Base-by-base conservation (phyloP, 2,797 vertebrate species). In the Borostomias antarcticus region DNA sequence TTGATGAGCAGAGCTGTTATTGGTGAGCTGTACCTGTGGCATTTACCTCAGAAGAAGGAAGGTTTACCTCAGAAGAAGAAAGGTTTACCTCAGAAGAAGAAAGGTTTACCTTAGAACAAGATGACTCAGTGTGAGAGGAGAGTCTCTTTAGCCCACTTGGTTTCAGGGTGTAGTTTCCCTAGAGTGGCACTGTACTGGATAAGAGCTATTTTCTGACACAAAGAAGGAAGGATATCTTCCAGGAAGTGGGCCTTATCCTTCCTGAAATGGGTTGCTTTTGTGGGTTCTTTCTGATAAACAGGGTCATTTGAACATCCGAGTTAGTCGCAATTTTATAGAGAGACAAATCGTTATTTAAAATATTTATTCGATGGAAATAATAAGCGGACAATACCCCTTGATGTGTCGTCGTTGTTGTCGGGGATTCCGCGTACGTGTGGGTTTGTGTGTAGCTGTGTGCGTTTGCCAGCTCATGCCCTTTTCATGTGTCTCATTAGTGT, bases 401-500 rank as follows among this genome's bases (percentile, higher is more conserved):
- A n/a, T 57, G 17, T 48, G 17, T 62, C 33, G 62, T n/a, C 35
- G 8, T 35, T 26, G 37, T 21, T 52, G 57, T 68, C 32, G 25
- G 57, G 17, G 45, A 37, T 29, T 15, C 3, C 52, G 64, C 51
- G 17, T 58, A 62, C 52, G 15, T 13, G 13, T 50, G 15, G 50
- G 26, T 63, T 15, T 37, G 9, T 30, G 26, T 57, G 29, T 62
- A 50, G 62, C 37, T 45, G 59, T 57, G 29, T 50, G 29, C n/a
- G 5, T 57, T 68, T 26, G 67, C 56, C 68, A 61, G 63, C 75
- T 74, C 78, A 48, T 84, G 79, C 77, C 21, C 48, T 71, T 64
- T 76, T 83, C 81, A 79, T 77, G 70, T 63, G 78, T 79, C 67
- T 85, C 87, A 90, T 89, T 29, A 37, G 58, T 3, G 53, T 59